Conservation (phyloP, 2,113 vertebrate genomes). For the Pseudonaja textilis region DNA sequence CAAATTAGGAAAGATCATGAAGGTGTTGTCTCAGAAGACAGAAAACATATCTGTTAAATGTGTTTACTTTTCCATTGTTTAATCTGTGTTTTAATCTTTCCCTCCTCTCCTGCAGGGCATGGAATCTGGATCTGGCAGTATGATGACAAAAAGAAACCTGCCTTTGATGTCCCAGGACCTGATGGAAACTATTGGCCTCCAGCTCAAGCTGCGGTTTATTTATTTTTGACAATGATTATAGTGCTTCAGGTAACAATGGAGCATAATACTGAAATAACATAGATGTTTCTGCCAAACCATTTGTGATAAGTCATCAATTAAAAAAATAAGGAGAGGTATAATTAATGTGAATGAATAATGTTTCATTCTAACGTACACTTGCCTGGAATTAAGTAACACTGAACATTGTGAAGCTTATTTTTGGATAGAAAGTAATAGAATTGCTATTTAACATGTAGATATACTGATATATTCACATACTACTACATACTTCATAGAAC, state of each 20-base stretch:
- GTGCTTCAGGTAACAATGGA: constrained; percentile 87
- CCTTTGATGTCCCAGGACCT: constrained; percentile 87
- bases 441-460: background rate
- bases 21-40: constrained; percentile 3
- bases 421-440: background rate
- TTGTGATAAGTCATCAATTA: background rate
- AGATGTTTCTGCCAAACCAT: background rate
- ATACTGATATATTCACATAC: background rate
- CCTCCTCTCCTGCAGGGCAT: constrained; percentile 76
- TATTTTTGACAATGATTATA: constrained; percentile 96
- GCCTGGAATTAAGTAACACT: background rate
- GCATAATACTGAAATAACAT: background rate
- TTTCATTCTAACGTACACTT: background rate
- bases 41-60: background rate
- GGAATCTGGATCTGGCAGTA: constrained; percentile 90
- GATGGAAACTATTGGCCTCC: constrained; percentile 87
- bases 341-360: background rate
- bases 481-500: background rate
- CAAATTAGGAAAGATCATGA: constrained; percentile 15
- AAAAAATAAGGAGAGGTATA: background rate
- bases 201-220: constrained; percentile 84
- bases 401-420: background rate
- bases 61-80: constrained; percentile 13
- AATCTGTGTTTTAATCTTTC: constrained; percentile 40
- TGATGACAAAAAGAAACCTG: constrained; percentile 81